Percentiles rank a stretch among this genome's conserved stretches.
Evolutionary conservation across 2,113 vertebrate species (phyloP).

Genomic region (Hippocampus guttulatus): DNA sequence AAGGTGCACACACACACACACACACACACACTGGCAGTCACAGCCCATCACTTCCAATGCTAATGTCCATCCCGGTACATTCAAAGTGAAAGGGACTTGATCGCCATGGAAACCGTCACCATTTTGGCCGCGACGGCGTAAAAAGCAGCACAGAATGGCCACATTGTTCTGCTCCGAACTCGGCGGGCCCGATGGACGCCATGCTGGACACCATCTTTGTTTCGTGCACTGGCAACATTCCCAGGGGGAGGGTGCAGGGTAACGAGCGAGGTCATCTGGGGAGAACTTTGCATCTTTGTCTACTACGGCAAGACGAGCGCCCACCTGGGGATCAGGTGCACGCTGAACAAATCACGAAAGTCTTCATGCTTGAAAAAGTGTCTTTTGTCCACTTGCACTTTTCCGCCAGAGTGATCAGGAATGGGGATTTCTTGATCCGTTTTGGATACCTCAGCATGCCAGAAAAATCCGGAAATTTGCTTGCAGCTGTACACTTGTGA

Average conservation of each 20-base stretch:
- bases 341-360: background rate
- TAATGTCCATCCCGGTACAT: background rate
- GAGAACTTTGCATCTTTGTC: background rate
- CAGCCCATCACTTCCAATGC: background rate
- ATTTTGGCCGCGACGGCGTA: background rate
- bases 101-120: background rate
- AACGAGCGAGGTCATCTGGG: background rate
- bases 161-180: background rate
- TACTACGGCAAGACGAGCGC: background rate
- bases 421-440: too few species aligned
- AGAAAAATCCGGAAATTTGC: too few species aligned
- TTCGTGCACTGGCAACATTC: background rate
- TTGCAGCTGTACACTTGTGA: too few species aligned
- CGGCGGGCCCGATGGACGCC: background rate
- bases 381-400: too few species aligned
- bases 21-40: background rate
- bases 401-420: too few species aligned
- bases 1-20: background rate
- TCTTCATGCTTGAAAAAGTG: background rate
- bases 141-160: background rate
- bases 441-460: too few species aligned
- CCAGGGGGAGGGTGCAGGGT: background rate
- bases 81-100: background rate
- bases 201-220: constrained; percentile 1
- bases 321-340: background rate